Percentiles rank a stretch among this genome's conserved stretches.
Conservation (phyloP, 35 echinoderm and acorn worm species). For the Anneissia japonica region DNA sequence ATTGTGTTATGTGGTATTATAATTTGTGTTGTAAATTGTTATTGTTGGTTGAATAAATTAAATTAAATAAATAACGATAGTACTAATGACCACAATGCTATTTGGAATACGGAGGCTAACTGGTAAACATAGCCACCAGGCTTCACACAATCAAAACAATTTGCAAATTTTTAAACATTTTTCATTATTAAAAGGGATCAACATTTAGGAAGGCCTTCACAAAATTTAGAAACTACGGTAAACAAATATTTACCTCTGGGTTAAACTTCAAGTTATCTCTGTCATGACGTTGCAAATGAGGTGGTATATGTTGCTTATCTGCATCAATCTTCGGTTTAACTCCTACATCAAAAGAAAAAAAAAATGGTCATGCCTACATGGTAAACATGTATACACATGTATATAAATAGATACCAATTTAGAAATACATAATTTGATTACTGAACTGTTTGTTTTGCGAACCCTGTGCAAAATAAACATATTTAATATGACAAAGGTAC, state of each 20-base stretch:
- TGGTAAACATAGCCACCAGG: not conserved
- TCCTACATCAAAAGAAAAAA: not conserved
- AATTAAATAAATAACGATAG: not conserved
- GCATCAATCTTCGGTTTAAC: constrained; percentile 43
- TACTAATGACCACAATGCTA: not conserved
- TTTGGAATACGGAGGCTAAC: not conserved
- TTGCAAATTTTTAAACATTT: not conserved
- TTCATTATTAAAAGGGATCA: not conserved
- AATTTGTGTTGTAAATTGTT: too few species aligned
- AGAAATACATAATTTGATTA: too few species aligned
- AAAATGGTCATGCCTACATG: not conserved
- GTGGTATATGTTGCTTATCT: constrained; percentile 44
- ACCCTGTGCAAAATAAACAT: too few species aligned
- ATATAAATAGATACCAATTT: too few species aligned
- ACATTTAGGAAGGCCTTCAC: too few species aligned
- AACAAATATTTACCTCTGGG: constrained; percentile 65
- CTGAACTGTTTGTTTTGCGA: too few species aligned
- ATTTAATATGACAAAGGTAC: too few species aligned
- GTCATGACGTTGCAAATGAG: constrained; percentile 73
- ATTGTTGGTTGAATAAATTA: not conserved
- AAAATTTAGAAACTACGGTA: not conserved
- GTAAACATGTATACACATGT: not conserved
- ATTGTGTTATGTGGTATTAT: too few species aligned
- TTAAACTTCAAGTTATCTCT: constrained; percentile 76
- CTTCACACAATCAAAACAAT: not conserved